A percentile compares a stretch with the other conserved stretches of the same genome.
Conservation (phyloP, 1,140 invertebrate genomes). For the Araneus ventricosus region DNA sequence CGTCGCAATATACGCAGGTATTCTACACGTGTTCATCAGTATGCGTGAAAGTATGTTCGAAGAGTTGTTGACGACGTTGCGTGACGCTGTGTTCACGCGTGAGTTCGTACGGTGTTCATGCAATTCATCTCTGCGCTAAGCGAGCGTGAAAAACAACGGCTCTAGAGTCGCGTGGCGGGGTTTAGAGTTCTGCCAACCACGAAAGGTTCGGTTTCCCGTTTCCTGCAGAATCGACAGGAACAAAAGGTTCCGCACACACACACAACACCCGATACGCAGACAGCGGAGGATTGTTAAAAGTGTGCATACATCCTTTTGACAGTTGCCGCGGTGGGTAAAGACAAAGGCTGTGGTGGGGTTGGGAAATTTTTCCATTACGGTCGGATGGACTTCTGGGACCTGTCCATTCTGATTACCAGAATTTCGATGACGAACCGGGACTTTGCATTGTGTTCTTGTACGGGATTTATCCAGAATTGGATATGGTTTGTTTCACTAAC, state of each 20-base stretch:
- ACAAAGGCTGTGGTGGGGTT: not conserved
- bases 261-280: not conserved
- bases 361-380: not conserved
- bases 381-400: not conserved
- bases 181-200: conserved; percentile 1
- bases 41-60: not conserved
- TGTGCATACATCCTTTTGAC: not conserved
- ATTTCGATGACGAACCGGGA: not conserved
- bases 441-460: no score
- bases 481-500: no score
- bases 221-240: conserved; percentile 27
- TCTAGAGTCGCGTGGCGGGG: conserved; percentile 31
- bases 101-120: conserved; percentile 17
- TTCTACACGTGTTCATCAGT: not conserved
- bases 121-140: conserved; percentile 57
- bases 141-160: conserved; percentile 60
- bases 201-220: conserved; percentile 31
- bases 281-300: not conserved
- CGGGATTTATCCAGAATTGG: no score
- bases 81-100: conserved; percentile 45
- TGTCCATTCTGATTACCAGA: not conserved
- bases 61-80: not conserved
- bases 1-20: not conserved
- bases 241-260: conserved; percentile 17
- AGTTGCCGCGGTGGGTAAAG: not conserved